Evolutionary conservation across 2,888 invertebrate genomes (phyloP).

Genomic region (Dynastes grantii): DNA sequence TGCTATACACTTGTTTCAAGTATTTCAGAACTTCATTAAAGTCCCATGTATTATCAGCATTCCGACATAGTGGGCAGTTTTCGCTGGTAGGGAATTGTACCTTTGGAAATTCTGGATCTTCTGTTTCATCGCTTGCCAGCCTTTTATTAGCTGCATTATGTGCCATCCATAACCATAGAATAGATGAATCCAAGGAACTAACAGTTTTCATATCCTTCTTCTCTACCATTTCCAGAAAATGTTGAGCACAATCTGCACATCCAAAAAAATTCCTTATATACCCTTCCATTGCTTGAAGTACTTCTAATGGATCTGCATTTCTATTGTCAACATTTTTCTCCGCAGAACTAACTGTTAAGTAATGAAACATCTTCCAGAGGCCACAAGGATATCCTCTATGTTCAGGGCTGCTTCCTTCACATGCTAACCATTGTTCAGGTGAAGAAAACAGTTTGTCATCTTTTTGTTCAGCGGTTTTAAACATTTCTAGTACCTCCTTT

Average conservation of each 20-base stretch:
- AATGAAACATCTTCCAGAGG: slow-evolving; percentile 96
- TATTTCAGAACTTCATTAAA: slow-evolving; percentile 77
- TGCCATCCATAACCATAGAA: slow-evolving; percentile 95
- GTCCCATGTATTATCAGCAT: slow-evolving; percentile 75
- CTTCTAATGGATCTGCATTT: slow-evolving; percentile 76
- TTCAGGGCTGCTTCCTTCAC: slow-evolving; percentile 83
- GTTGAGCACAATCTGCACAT: slow-evolving; percentile 90
- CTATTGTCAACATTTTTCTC: slow-evolving; percentile 59
- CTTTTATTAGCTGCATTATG: slow-evolving; percentile 95
- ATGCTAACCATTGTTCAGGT: slow-evolving; percentile 81
- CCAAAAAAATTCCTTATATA: slow-evolving; percentile 95
- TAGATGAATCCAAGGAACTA: slow-evolving; percentile 80
- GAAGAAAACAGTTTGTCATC: slow-evolving; percentile 75
- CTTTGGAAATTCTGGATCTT: slow-evolving; percentile 93
- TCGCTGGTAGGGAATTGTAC: slow-evolving; percentile 84
- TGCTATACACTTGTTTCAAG: slow-evolving; percentile 74
- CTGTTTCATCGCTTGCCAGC: slow-evolving; percentile 87
- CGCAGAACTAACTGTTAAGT: slow-evolving; percentile 86
- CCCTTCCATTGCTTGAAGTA: slow-evolving; percentile 87
- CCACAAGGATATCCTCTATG: slow-evolving; percentile 94
- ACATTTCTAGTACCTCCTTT: slow-evolving; percentile 72
- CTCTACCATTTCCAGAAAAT: slow-evolving; percentile 90
- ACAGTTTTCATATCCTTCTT: slow-evolving; percentile 81
- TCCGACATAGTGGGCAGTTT: slow-evolving; percentile 81
- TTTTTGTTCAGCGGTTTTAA: slow-evolving; percentile 69